Evolutionary conservation across 1,140 invertebrate genomes (phyloP).

Genomic region (Ericerus pela): DNA sequence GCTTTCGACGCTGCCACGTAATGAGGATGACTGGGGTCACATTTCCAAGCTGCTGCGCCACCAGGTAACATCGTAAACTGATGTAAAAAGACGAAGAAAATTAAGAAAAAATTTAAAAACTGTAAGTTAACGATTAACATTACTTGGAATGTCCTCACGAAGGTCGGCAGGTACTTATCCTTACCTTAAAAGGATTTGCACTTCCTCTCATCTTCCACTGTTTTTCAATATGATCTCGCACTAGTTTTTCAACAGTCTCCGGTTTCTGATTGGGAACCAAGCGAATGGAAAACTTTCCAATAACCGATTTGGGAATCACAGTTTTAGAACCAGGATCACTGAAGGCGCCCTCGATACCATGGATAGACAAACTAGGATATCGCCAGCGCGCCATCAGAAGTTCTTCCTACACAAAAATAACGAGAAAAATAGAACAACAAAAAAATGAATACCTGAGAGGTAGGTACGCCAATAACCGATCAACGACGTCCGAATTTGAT

Average conservation of each 20-base stretch:
- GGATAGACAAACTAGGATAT: conserved; percentile 74
- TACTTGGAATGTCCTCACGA: too few relatives aligned
- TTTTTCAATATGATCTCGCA: conserved; percentile 55
- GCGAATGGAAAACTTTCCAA: conserved; percentile 91
- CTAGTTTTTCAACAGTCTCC: conserved; percentile 53
- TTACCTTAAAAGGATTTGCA: conserved; percentile 71
- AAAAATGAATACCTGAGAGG: too few relatives aligned
- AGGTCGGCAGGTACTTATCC: too few relatives aligned
- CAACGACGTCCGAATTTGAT: too few relatives aligned
- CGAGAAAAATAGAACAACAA: too few relatives aligned
- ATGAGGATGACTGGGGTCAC: conserved; percentile 80
- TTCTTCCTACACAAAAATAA: conserved; percentile 38
- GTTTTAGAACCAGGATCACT: conserved; percentile 83
- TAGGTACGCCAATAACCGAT: too few relatives aligned
- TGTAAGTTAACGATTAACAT: too few relatives aligned
- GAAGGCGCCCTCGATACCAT: conserved; percentile 89
- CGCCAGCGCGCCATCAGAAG: conserved; percentile 83
- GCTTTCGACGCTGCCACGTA: conserved; percentile 77
- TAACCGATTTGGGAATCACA: conserved; percentile 87
- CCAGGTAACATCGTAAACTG: too few relatives aligned
- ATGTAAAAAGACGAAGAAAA: too few relatives aligned
- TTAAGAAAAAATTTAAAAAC: too few relatives aligned
- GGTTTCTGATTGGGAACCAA: conserved; percentile 84
- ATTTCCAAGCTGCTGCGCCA: conserved; percentile 78
- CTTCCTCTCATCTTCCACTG: conserved; percentile 52